Evolutionary conservation across 2,113 vertebrate genomes (phyloP), one percentile per base, ranked within the genome.

Genomic region (sheep (Ovis aries)): DNA sequence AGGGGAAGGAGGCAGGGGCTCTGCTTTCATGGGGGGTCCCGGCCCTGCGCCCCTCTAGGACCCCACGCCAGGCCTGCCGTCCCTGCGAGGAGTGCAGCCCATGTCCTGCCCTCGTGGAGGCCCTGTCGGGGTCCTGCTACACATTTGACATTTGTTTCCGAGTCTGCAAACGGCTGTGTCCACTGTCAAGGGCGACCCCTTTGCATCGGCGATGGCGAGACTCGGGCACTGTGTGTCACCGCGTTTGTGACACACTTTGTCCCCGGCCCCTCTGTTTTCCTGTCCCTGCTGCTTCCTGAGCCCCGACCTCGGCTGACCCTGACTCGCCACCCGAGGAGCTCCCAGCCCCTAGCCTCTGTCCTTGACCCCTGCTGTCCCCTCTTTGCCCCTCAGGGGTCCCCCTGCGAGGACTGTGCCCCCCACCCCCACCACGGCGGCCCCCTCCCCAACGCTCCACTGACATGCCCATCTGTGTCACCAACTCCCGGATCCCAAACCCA

Each of bases 321-420:
- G 86, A 74, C 48, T 78, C 23, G 9, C 55, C 45, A 31, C 19
- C 85, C 19, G 9, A 29, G 80, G 87, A 77, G 53, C 36, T 36
- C 40, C 40, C 40, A 74, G 71, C 71, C 36, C 71, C 36, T 74
- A 7, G 14, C 71, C 50, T 19, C 23, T 9, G 36, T 7, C 7
- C 8, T n/a, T 11, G 67, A 43, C n/a, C 15, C 48, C 8, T 10
- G 4, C 1, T 0, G 1, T 13, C 52, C 48, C 57, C 9, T 10
- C 23, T 31, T 36, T 59, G 53, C 84, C 85, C 23, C 50, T 17
- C 2, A n/a, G 83, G 64, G 71, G 27, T 53, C 40, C 43, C 23
- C 29, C 23, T 6, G n/a, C 0, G 31, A 59, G 53, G 33, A 40
- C 3, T 0, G 3, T 10, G 36, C 0, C 25, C 25, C 31, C 48